Percentiles rank a stretch among this genome's conserved stretches.
Conservation (phyloP, 2,797 vertebrate genomes). For the Rhabdomys pumilio region DNA sequence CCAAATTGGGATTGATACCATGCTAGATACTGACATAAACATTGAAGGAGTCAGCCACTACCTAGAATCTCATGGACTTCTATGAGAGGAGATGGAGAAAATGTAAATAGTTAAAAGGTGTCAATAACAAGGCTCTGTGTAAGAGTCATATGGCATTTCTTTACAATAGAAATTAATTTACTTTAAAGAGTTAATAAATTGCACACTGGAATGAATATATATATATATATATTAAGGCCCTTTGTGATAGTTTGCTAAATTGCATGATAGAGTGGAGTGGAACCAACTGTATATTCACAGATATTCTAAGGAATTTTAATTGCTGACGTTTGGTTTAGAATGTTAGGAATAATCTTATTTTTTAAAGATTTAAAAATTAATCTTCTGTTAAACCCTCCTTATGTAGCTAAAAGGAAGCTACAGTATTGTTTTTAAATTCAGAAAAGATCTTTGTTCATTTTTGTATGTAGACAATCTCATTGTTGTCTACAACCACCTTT, state of each 20-base stretch:
- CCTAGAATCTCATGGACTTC: not conserved
- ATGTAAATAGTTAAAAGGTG: not conserved
- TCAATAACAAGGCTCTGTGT: not conserved
- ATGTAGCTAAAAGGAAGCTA: not conserved
- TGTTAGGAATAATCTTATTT: not conserved
- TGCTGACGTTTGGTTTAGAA: not conserved
- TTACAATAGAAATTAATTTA: not conserved
- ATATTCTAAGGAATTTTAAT: not conserved
- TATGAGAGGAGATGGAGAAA: not conserved
- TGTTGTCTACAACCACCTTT: not conserved
- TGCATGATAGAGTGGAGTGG: not conserved
- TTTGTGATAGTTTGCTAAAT: not conserved
- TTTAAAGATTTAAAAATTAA: not conserved
- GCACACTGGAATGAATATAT: not conserved
- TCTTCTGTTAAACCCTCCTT: not conserved
- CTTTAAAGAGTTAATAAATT: not conserved
- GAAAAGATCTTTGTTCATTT: not conserved
- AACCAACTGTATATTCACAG: not conserved
- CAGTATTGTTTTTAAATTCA: not conserved
- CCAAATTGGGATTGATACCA: not conserved
- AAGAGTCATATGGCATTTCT: not conserved
- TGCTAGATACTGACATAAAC: not conserved
- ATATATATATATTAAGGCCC: not conserved
- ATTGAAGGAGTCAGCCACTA: not conserved
- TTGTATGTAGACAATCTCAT: not conserved